Conservation (phyloP, 64 coral and sea anemone species). For the Porites australiensis region DNA sequence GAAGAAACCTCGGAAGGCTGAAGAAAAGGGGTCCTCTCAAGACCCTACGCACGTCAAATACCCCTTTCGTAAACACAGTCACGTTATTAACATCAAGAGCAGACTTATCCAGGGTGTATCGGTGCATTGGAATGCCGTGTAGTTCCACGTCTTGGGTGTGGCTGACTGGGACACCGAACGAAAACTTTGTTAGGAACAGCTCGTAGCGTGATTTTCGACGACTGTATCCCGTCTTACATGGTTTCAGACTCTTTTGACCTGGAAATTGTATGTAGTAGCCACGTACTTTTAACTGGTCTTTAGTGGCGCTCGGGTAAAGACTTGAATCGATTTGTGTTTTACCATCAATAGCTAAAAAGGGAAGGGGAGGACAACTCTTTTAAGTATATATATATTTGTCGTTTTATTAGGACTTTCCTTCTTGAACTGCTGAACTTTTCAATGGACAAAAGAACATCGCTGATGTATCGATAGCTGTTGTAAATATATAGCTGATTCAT, state of each 20-base stretch:
- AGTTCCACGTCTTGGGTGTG: not conserved
- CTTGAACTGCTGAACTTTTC: no score
- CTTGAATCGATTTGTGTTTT: not conserved
- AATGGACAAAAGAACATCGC: no score
- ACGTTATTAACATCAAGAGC: constrained; percentile 51
- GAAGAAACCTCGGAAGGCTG: constrained; percentile 38
- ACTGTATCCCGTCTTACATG: constrained; percentile 19
- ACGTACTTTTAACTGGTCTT: constrained; percentile 16
- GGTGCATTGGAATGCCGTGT: constrained; percentile 17
- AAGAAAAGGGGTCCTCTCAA: not conserved
- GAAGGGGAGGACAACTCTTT: not conserved
- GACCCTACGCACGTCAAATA: constrained; percentile 41
- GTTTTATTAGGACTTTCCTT: no score
- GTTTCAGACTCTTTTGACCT: not conserved
- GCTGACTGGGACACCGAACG: not conserved
- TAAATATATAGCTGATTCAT: no score
- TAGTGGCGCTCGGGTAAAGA: constrained; percentile 3
- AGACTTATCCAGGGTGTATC: not conserved
- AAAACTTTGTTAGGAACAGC: not conserved
- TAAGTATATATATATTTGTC: no score
- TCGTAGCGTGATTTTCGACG: not conserved
- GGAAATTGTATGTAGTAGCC: constrained; percentile 42
- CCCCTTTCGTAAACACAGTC: constrained; percentile 43
- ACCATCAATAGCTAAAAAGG: not conserved
- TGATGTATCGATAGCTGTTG: no score